Evolutionary conservation across 1,140 invertebrate genomes (phyloP).

Genomic region (Drosophila dunni): DNA sequence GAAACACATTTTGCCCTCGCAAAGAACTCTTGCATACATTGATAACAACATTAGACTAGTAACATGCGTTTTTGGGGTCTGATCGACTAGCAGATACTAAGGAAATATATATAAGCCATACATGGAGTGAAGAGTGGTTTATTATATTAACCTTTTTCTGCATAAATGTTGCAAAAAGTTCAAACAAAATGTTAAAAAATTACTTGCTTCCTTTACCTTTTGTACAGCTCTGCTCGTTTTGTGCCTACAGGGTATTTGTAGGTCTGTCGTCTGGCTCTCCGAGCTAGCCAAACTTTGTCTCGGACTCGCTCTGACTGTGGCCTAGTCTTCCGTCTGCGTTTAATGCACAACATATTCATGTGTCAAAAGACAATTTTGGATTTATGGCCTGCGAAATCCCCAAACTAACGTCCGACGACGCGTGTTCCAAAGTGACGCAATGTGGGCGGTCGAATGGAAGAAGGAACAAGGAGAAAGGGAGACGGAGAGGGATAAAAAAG

Average conservation of each 20-base stretch:
- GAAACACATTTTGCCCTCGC: conserved; percentile 9
- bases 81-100: not conserved
- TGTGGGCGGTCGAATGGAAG: conserved; percentile 47
- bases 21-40: conserved; percentile 36
- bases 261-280: conserved; percentile 53
- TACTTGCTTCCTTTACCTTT: not conserved
- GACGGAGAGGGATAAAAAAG: not conserved
- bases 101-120: not conserved
- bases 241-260: conserved; percentile 6
- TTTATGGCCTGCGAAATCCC: conserved; percentile 80
- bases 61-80: not conserved
- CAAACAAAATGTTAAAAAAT: too few species aligned
- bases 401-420: conserved; percentile 30
- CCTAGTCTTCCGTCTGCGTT: conserved; percentile 48
- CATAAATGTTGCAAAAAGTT: too few species aligned
- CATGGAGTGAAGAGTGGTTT: too few species aligned
- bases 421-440: conserved; percentile 58
- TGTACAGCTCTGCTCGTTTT: not conserved
- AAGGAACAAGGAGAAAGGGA: conserved; percentile 31
- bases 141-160: too few species aligned
- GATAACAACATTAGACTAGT: conserved; percentile 62
- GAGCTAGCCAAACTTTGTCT: conserved; percentile 3
- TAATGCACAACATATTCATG: conserved; percentile 84
- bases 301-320: conserved; percentile 33
- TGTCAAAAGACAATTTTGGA: conserved; percentile 84